phyloP scores from a whole-genome alignment of 64 coral and sea anemone genomes.

The Cladopsammia gracilis region DNA sequence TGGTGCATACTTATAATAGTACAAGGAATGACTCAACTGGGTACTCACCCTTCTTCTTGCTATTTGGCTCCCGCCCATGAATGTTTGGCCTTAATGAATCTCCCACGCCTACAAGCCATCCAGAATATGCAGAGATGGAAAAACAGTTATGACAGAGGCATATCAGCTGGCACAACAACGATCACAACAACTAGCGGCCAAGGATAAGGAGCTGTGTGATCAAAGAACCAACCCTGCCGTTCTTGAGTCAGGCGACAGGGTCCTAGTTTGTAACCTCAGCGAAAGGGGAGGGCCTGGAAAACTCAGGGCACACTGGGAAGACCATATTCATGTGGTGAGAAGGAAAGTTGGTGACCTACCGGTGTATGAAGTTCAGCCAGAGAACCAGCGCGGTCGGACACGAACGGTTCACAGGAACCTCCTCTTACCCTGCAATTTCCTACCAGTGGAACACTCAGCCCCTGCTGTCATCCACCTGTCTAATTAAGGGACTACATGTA shows the following conservation, averaged over 20 bases:
- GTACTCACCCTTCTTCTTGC: constrained; percentile 40
- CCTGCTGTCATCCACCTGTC: too few species aligned
- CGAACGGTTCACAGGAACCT: too few species aligned
- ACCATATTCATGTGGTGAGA: constrained; percentile 39
- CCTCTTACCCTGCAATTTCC: too few species aligned
- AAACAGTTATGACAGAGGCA: too few species aligned
- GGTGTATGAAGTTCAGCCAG: constrained; percentile 9
- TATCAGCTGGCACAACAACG: too few species aligned
- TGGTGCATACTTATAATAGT: constrained; percentile 53
- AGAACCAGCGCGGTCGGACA: background rate
- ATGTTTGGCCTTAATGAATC: background rate
- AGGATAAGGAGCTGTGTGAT: too few species aligned
- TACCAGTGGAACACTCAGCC: too few species aligned
- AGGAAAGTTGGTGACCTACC: background rate
- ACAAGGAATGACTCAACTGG: constrained; percentile 14
- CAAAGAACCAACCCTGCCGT: too few species aligned
- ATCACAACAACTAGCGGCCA: too few species aligned
- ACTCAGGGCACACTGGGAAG: constrained; percentile 59
- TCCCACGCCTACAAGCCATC: too few species aligned
- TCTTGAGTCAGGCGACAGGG: background rate
- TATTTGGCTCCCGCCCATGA: background rate
- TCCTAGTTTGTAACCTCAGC: constrained; percentile 50
- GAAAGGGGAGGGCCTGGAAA: constrained; percentile 55
- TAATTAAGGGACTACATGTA: too few species aligned
- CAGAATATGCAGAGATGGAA: too few species aligned